A percentile compares a stretch with the other conserved stretches of the same genome.
phyloP scores from a whole-genome alignment of 2,797 vertebrate species.

The Gorsachius magnificus region DNA sequence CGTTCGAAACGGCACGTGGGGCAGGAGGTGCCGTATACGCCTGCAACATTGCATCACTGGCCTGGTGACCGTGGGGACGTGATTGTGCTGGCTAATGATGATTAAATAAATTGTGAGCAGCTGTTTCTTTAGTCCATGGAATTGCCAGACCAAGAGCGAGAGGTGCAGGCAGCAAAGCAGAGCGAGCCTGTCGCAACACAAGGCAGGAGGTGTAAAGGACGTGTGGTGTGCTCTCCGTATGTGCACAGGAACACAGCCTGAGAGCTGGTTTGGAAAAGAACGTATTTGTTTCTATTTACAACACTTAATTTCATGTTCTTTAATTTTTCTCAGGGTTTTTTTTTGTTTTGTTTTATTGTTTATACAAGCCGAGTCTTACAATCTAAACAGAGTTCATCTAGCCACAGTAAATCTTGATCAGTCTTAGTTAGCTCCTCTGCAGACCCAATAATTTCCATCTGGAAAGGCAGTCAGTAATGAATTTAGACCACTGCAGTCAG shows the following conservation, averaged over 20 bases:
- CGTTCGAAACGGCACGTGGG: accelerated
- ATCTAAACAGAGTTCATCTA: background rate
- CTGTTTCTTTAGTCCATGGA: background rate
- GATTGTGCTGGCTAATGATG: background rate
- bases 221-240: background rate
- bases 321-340: background rate
- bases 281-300: background rate
- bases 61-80: background rate
- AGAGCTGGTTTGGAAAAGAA: background rate
- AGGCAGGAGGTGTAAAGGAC: background rate
- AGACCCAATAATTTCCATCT: background rate
- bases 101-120: background rate
- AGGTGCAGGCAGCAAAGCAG: background rate
- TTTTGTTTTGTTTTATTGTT: background rate
- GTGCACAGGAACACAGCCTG: background rate
- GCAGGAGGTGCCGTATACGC: background rate
- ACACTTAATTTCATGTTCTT: background rate
- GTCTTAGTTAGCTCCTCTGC: background rate
- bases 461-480: background rate
- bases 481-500: background rate
- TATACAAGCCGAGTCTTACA: background rate
- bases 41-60: background rate
- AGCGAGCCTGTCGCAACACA: background rate
- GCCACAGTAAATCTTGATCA: background rate
- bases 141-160: background rate